A percentile compares a stretch with the other conserved stretches of the same genome.
These are phyloP conservation scores for Brachymystax lenok DNA, from an alignment of 2,797 vertebrate genomes.

Conservation along the genomic window DNA sequence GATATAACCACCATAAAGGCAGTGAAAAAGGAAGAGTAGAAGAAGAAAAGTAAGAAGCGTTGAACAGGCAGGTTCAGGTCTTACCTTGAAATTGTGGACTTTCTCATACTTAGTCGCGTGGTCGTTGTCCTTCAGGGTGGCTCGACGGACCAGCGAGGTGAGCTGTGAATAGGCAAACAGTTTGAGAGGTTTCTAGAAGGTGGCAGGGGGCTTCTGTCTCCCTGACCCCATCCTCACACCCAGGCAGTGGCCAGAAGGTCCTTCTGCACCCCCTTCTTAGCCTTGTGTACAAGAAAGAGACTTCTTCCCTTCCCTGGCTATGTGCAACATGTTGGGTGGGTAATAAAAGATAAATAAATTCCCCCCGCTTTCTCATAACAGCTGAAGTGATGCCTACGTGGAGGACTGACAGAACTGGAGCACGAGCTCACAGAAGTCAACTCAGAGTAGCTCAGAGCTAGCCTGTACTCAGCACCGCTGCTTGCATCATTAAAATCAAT, in stretches of 20 bases:
- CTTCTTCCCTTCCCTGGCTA: slow-evolving; percentile 75
- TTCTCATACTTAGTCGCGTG: slow-evolving; percentile 95
- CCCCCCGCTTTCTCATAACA: background rate
- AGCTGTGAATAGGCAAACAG: slow-evolving; percentile 99
- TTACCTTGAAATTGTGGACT: slow-evolving; percentile 99
- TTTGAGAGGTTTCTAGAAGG: slow-evolving; percentile 94
- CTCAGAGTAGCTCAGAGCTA: background rate
- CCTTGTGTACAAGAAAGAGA: slow-evolving; percentile 71
- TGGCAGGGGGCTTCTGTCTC: slow-evolving; percentile 83
- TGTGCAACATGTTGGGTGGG: slow-evolving; percentile 77
- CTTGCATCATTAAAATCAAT: background rate
- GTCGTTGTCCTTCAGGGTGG: slow-evolving; percentile 97
- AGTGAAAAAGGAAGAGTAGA: background rate
- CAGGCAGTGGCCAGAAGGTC: slow-evolving; percentile 84
- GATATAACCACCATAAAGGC: background rate
- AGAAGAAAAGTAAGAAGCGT: background rate
- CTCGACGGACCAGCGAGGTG: slow-evolving; percentile 94
- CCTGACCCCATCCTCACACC: slow-evolving; percentile 80
- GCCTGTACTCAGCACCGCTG: background rate
- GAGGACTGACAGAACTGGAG: background rate
- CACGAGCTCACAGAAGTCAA: background rate
- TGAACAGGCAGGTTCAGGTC: slow-evolving; percentile 22
- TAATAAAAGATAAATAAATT: background rate
- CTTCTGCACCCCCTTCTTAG: slow-evolving; percentile 79
- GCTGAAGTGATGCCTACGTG: background rate